A percentile compares a stretch with the other conserved stretches of the same genome.
Evolutionary conservation across 2,888 invertebrate genomes (phyloP).

Genomic region (Osedax fenrisi): DNA sequence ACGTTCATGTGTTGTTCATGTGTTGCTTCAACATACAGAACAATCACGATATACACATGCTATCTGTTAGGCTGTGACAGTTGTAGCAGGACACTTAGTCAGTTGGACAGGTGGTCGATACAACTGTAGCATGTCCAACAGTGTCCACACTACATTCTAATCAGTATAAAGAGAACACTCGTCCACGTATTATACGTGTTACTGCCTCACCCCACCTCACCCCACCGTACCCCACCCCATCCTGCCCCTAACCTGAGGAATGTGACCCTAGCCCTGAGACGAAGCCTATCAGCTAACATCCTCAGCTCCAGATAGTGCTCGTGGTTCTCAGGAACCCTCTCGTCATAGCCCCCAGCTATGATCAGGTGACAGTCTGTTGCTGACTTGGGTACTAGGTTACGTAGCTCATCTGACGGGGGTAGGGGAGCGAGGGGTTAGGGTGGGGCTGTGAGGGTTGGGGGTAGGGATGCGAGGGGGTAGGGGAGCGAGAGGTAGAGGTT

Average conservation of each 20-base stretch:
- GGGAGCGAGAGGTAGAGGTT: no score
- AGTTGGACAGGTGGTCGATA: no score
- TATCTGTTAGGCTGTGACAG: no score
- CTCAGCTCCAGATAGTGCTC: constrained; percentile 69
- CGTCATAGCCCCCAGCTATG: constrained; percentile 91
- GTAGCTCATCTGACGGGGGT: neutral
- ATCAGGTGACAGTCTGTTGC: constrained; percentile 58
- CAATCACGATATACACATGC: no score
- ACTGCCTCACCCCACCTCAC: neutral
- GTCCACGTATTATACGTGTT: no score
- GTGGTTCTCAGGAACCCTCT: constrained; percentile 71
- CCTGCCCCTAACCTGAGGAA: constrained; percentile 57
- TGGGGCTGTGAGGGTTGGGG: neutral
- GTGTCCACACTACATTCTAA: no score
- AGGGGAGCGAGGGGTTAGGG: neutral
- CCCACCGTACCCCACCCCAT: neutral
- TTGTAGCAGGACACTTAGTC: no score
- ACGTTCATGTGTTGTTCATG: no score
- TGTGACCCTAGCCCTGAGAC: constrained; percentile 59
- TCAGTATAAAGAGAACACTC: no score
- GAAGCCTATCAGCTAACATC: constrained; percentile 57
- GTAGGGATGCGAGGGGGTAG: no score
- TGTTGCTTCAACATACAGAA: no score
- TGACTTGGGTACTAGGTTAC: neutral
- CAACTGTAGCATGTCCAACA: no score